Conservation (phyloP, 2,888 invertebrate species). For the Gymnoscelis rufifasciata region DNA sequence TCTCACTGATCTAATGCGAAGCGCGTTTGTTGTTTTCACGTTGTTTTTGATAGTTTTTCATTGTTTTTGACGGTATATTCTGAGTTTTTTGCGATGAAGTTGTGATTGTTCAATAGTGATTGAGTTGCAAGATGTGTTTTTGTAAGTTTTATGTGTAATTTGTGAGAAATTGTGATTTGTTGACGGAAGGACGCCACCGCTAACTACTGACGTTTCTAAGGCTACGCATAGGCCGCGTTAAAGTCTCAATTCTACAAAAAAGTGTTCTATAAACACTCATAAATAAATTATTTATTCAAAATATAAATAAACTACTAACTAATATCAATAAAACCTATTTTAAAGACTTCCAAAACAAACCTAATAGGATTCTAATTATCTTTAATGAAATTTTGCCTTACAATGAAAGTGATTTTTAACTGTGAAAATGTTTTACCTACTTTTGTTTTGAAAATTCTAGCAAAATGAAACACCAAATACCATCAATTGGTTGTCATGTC, state of each 20-base stretch:
- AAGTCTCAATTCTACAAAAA: no score
- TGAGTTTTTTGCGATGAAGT: slow-evolving; percentile 38
- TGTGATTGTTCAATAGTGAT: slow-evolving; percentile 48
- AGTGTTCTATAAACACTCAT: no score
- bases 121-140: slow-evolving; percentile 31
- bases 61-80: slow-evolving; percentile 44
- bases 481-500: no score
- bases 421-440: no score
- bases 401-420: not conserved
- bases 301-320: no score
- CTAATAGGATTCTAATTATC: not conserved
- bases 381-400: no score
- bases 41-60: slow-evolving; percentile 63
- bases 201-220: slow-evolving; percentile 40
- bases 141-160: slow-evolving; percentile 34
- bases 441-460: no score
- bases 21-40: slow-evolving; percentile 52
- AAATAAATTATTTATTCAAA: no score
- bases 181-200: slow-evolving; percentile 50
- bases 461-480: no score
- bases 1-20: slow-evolving; percentile 60
- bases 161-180: slow-evolving; percentile 36
- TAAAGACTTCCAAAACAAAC: not conserved
- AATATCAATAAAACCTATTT: no score
- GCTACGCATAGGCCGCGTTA: slow-evolving; percentile 57